phyloP scores from a whole-genome alignment of 2,113 vertebrate genomes.

The Gila orcuttii region DNA sequence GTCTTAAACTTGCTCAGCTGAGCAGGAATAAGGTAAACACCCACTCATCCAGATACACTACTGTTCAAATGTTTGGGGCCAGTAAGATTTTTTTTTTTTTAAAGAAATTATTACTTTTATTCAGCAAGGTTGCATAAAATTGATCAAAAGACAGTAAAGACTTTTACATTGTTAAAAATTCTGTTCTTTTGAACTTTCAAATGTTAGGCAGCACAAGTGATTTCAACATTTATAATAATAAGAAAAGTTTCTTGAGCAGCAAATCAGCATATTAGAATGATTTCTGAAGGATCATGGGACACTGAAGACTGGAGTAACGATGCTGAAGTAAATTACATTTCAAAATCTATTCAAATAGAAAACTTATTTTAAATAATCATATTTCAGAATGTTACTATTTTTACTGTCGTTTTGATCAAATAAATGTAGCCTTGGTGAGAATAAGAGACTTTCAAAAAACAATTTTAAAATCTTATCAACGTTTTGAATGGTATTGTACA shows the following conservation, averaged over 20 bases:
- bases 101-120: not conserved
- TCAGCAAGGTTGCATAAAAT: not conserved
- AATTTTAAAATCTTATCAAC: not conserved
- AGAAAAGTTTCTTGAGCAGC: not conserved
- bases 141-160: not conserved
- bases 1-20: constrained; percentile 89
- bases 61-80: not conserved
- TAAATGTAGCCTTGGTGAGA: not conserved
- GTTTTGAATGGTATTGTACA: not conserved
- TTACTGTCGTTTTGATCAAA: too few relatives aligned
- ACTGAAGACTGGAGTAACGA: not conserved
- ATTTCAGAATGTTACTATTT: not conserved
- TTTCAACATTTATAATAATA: not conserved
- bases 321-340: not conserved
- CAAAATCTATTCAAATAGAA: not conserved
- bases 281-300: not conserved
- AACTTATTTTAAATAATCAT: not conserved
- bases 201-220: not conserved
- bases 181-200: not conserved
- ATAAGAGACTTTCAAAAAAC: not conserved
- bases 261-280: not conserved
- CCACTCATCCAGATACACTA: not conserved
- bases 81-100: not conserved
- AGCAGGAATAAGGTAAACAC: constrained; percentile 85
- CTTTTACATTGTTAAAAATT: not conserved